Conservation (phyloP, 2,797 vertebrate species). For the Gymnothorax javanicus region DNA sequence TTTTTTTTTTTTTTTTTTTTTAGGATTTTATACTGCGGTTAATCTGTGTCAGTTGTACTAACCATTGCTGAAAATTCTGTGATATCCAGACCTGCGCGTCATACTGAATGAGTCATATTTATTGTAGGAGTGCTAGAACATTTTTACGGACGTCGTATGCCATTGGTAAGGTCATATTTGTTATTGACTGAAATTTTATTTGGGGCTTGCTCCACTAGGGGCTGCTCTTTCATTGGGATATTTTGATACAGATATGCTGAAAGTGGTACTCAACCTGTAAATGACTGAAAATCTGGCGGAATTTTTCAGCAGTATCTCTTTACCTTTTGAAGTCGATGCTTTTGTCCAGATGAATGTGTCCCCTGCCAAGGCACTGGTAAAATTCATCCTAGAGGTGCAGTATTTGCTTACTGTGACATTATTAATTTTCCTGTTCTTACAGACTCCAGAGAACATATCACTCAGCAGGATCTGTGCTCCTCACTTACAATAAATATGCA, state of each 20-base stretch:
- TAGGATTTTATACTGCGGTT: background rate
- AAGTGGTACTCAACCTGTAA: background rate
- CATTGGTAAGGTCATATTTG: background rate
- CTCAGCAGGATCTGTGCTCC: background rate
- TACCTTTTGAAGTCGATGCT: background rate
- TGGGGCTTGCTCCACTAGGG: background rate
- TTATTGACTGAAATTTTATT: background rate
- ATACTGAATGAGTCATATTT: background rate
- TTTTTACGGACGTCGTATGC: background rate
- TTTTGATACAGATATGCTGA: background rate
- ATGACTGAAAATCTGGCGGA: background rate
- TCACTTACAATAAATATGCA: slow-evolving; percentile 10
- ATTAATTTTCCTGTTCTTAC: background rate
- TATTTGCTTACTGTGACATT: background rate
- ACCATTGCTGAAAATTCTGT: background rate
- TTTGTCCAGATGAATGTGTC: background rate
- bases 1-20: too few relatives aligned
- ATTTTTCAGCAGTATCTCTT: background rate
- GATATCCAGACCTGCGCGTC: background rate
- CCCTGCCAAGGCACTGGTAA: background rate
- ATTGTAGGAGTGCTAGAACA: background rate
- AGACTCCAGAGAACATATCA: background rate
- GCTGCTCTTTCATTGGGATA: background rate
- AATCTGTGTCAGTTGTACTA: background rate
- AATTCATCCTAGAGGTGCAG: background rate